Evolutionary conservation across 2,888 invertebrate species (phyloP).

Genomic region (Melipona beecheii): DNA sequence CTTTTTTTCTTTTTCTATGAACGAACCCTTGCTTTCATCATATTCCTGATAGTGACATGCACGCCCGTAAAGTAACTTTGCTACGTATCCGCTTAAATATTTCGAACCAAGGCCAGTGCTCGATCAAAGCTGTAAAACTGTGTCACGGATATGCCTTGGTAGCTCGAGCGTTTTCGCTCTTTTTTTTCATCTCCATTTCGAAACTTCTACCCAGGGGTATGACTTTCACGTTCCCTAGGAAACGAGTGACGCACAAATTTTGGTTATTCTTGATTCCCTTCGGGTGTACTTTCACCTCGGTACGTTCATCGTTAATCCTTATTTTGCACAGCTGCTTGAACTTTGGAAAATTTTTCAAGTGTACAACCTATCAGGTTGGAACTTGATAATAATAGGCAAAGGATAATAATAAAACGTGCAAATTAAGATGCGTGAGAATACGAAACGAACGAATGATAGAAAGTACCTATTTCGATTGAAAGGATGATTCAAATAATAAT

Average conservation of each 20-base stretch:
- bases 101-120: constrained; percentile 45
- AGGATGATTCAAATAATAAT: too few species aligned
- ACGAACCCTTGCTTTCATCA: constrained; percentile 17
- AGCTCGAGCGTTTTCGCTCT: constrained; percentile 30
- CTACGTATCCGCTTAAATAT: constrained; percentile 45
- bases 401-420: not conserved
- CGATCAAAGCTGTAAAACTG: constrained; percentile 57
- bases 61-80: constrained; percentile 34
- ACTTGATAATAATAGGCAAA: not conserved
- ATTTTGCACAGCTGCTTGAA: not conserved
- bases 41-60: constrained; percentile 26
- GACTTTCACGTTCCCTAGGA: constrained; percentile 20
- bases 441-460: not conserved
- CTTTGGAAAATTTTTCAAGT: not conserved
- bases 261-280: constrained; percentile 5
- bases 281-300: not conserved
- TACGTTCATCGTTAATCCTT: not conserved
- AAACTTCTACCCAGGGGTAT: constrained; percentile 35
- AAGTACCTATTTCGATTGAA: not conserved
- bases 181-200: constrained; percentile 47
- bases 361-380: not conserved
- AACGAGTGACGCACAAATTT: constrained; percentile 36
- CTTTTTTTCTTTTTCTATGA: not conserved
- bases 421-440: not conserved
- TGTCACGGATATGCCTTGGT: constrained; percentile 51